Conservation (phyloP, 2,797 vertebrate species). For the Silurus lanzhouensis region DNA sequence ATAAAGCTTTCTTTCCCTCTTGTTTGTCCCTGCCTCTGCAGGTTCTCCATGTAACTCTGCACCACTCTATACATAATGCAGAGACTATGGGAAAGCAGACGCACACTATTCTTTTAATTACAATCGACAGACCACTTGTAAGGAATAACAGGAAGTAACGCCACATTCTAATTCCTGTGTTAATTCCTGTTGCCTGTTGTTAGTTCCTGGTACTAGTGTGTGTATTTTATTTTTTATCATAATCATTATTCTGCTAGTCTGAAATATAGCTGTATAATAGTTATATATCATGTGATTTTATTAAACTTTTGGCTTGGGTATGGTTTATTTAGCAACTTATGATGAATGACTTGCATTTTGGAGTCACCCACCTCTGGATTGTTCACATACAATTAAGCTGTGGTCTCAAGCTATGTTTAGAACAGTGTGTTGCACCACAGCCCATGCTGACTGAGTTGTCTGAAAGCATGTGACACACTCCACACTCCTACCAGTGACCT, state of each 20-base stretch:
- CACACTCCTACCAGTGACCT: slow-evolving; percentile 44
- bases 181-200: not conserved
- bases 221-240: not conserved
- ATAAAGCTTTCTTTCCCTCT: slow-evolving; percentile 12
- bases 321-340: not conserved
- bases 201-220: not conserved
- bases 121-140: not conserved
- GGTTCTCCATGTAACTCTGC: slow-evolving; percentile 38
- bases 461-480: slow-evolving; percentile 38
- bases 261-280: not conserved
- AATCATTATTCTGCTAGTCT: not conserved
- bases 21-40: slow-evolving; percentile 30
- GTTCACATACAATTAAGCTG: slow-evolving; percentile 8
- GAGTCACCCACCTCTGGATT: slow-evolving; percentile 15
- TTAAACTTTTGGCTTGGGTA: not conserved
- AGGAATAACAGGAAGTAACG: slow-evolving; percentile 27
- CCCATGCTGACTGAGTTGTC: slow-evolving; percentile 28
- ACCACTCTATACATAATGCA: slow-evolving; percentile 39
- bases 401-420: slow-evolving; percentile 52
- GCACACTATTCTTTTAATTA: slow-evolving; percentile 1
- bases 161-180: not conserved
- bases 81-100: slow-evolving; percentile 9
- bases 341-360: not conserved
- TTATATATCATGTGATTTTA: not conserved
- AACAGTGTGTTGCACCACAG: slow-evolving; percentile 32